Evolutionary conservation across 2,113 vertebrate genomes (phyloP), one percentile per base, ranked within the genome.

Genomic region (Sebastes schlegelii): DNA sequence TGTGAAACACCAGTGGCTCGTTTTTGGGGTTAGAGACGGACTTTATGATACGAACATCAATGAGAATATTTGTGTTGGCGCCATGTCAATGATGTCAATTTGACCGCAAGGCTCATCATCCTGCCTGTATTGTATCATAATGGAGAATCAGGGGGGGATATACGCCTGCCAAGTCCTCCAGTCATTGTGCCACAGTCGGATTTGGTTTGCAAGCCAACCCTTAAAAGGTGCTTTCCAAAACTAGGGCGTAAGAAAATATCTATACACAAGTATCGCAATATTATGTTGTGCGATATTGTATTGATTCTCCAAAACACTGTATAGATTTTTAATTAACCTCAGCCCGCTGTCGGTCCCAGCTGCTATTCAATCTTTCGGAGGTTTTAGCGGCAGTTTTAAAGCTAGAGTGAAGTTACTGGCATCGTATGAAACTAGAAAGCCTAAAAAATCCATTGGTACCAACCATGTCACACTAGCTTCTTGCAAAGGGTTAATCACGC

Each of bases 1-100:
- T 77, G 63, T 34, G 46, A 84, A 80, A 61, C 66, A 82, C 51
- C 70, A 54, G 14, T 71, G 43, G 45, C 65, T 19, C 48, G n/a
- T 71, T 69, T 69, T 91, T 55, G 83, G 49, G 79, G 58, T 74
- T 82, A 48, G 54, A 73, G 70, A 71, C 61, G 66, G 82, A 68
- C 64, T 79, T 89, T 60, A 68, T 74, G 64, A 70, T 40, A 58
- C 10, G 3, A 78, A 85, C 65, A 79, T 80, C 85, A 85, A 84
- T 80, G 63, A 71, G 77, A 84, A 79, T 82, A 84, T 90, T 70
- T 77, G 66, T 69, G 87, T 74, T 86, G 84, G 83, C 65, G 14
- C 61, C 79, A 55, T 67, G 79, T 91, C 79, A 84, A 23, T 74
- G 60, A 78, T 82, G 64, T 82, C 83, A 83, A 65, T 86, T 89